Evolutionary conservation across 2,888 invertebrate species (phyloP).

Genomic region (Drosophila macrospina): DNA sequence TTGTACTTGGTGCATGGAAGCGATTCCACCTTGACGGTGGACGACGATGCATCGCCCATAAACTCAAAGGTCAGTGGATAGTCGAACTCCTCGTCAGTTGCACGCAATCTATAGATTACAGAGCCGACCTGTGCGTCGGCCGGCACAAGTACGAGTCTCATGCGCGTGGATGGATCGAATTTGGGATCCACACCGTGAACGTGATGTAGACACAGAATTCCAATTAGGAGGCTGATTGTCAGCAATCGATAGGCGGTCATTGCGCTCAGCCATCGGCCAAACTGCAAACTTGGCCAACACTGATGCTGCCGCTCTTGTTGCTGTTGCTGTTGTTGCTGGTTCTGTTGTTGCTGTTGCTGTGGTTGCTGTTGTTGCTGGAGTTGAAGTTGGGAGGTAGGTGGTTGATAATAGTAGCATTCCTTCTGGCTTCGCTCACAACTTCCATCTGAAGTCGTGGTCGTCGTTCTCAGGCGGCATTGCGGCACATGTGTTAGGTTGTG

Average conservation of each 20-base stretch:
- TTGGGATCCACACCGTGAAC: constrained; percentile 89
- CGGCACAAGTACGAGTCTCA: constrained; percentile 93
- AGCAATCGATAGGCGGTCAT: constrained; percentile 83
- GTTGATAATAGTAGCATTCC: constrained; percentile 76
- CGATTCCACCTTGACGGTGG: constrained; percentile 91
- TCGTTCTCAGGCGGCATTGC: constrained; percentile 70
- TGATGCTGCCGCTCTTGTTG: constrained; percentile 42
- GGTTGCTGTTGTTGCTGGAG: constrained; percentile 29
- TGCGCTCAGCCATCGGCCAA: constrained; percentile 70
- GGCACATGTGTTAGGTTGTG: constrained; percentile 68
- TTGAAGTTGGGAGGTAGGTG: constrained; percentile 66
- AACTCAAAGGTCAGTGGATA: constrained; percentile 94
- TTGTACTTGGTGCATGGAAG: constrained; percentile 94
- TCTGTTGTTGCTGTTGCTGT: constrained; percentile 31
- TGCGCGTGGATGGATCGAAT: constrained; percentile 93
- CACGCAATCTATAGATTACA: constrained; percentile 94
- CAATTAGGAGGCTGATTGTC: constrained; percentile 84
- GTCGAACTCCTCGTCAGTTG: constrained; percentile 94
- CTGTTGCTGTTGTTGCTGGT: constrained; percentile 28
- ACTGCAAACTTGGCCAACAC: constrained; percentile 57
- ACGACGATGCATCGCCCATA: constrained; percentile 90
- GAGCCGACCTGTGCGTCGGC: constrained; percentile 93
- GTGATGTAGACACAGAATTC: constrained; percentile 82
- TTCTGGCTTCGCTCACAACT: constrained; percentile 56
- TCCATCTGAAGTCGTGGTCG: constrained; percentile 46